phyloP scores from a whole-genome alignment of 2,888 invertebrate genomes.

The Cephalotes varians region DNA sequence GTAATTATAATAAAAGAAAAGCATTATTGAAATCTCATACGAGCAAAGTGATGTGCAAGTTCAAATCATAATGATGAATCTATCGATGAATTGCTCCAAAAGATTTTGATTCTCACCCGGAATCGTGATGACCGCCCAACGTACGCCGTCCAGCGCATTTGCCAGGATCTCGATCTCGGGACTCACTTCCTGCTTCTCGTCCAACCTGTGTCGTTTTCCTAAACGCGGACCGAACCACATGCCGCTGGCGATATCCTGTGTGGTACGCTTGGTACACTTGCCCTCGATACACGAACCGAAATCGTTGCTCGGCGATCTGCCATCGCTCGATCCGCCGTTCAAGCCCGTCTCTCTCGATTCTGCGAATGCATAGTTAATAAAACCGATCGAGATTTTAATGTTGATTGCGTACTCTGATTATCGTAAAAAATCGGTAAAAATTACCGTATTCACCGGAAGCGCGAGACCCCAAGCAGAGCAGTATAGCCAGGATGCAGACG shows the following conservation, averaged over 20 bases:
- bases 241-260: conserved; percentile 71
- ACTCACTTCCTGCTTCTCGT: conserved; percentile 77
- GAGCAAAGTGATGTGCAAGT: background rate
- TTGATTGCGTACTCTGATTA: background rate
- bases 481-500: conserved; percentile 63
- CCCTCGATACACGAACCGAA: conserved; percentile 75
- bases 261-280: conserved; percentile 77
- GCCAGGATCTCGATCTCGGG: conserved; percentile 82
- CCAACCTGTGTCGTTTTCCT: conserved; percentile 86
- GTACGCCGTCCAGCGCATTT: conserved; percentile 84
- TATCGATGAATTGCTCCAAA: background rate
- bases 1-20: background rate
- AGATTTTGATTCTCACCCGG: conserved; percentile 79
- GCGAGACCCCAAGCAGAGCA: conserved; percentile 66
- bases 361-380: conserved; percentile 26
- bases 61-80: background rate
- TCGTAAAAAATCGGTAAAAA: conserved; percentile 15
- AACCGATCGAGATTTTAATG: background rate
- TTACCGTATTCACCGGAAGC: conserved; percentile 79
- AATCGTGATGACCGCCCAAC: conserved; percentile 84
- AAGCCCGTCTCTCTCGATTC: conserved; percentile 65
- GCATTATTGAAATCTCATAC: background rate
- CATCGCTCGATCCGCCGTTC: conserved; percentile 62
- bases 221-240: conserved; percentile 87
- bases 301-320: conserved; percentile 60